Percentiles rank a stretch among this genome's conserved stretches.
Conservation (phyloP, 2,797 vertebrate species). For the Zenarchopterus dispar region DNA sequence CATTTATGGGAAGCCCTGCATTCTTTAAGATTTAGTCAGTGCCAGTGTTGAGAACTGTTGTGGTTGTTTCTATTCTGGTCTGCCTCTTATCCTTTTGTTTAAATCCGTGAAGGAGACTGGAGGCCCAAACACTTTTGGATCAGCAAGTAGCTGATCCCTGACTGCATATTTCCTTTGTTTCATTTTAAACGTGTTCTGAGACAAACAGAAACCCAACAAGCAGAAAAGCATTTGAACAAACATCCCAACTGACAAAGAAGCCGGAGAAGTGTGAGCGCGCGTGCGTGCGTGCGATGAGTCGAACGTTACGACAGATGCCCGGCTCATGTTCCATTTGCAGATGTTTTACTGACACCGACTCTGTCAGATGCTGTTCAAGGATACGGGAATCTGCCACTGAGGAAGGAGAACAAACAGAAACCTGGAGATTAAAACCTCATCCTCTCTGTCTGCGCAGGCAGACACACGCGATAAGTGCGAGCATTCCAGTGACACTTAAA, state of each 20-base stretch:
- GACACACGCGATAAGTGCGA: conserved; percentile 12
- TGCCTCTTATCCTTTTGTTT: conserved; percentile 44
- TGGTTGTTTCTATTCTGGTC: conserved; percentile 59
- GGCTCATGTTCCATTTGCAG: conserved; percentile 41
- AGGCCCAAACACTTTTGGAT: conserved; percentile 16
- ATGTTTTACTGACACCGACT: conserved; percentile 38
- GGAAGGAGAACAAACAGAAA: conserved; percentile 21
- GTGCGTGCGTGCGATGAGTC: conserved; percentile 30
- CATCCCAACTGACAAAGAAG: background rate
- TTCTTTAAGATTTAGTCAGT: conserved; percentile 4
- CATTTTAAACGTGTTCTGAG: background rate
- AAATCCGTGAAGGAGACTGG: conserved; percentile 40
- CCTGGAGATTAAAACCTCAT: conserved; percentile 15
- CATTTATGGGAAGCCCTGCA: conserved; percentile 1
- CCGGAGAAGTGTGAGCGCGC: background rate
- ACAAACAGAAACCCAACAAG: background rate
- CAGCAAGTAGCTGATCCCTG: conserved; percentile 15
- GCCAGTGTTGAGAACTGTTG: conserved; percentile 28
- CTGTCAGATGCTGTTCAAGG: conserved; percentile 46
- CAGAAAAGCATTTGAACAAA: background rate
- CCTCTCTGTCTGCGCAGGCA: conserved; percentile 16
- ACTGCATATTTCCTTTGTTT: conserved; percentile 2
- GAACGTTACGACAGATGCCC: conserved; percentile 20
- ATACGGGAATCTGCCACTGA: conserved; percentile 31
- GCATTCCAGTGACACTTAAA: conserved; percentile 29